phyloP scores from a whole-genome alignment of 2,113 vertebrate species.

The Catagonus wagneri region DNA sequence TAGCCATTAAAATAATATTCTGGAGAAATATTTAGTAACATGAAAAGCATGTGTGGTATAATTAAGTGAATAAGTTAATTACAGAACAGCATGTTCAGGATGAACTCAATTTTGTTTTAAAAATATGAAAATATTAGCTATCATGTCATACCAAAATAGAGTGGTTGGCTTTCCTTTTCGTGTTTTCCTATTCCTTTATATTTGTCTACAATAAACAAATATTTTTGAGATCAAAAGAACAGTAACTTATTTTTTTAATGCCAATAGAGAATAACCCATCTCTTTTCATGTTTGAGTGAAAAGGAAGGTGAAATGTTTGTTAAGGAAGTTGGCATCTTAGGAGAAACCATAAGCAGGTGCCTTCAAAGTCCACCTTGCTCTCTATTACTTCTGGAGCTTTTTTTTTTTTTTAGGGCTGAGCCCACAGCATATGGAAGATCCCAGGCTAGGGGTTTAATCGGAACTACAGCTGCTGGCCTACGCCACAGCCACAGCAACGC shows the following conservation, averaged over 20 bases:
- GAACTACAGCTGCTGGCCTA: too few relatives aligned
- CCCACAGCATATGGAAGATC: too few relatives aligned
- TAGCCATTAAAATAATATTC: conserved; percentile 44
- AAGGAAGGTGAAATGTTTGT: neutral
- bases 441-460: too few relatives aligned
- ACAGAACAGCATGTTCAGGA: conserved; percentile 43
- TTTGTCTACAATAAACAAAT: conserved; percentile 50
- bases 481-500: too few relatives aligned
- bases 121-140: conserved; percentile 1
- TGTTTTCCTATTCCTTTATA: conserved; percentile 37
- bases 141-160: conserved; percentile 14
- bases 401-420: too few relatives aligned
- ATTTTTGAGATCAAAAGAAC: neutral
- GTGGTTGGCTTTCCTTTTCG: neutral
- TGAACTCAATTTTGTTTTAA: conserved; percentile 9
- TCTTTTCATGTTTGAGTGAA: neutral
- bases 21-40: conserved; percentile 24
- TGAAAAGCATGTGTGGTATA: neutral
- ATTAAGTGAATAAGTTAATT: neutral
- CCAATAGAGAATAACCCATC: neutral
- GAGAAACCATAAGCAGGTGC: neutral
- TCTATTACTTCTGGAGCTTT: neutral
- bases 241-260: neutral
- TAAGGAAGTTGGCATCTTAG: conserved; percentile 37
- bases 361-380: neutral